Evolutionary conservation across 1,140 invertebrate genomes (phyloP).

Genomic region (Heliothis subflexa): DNA sequence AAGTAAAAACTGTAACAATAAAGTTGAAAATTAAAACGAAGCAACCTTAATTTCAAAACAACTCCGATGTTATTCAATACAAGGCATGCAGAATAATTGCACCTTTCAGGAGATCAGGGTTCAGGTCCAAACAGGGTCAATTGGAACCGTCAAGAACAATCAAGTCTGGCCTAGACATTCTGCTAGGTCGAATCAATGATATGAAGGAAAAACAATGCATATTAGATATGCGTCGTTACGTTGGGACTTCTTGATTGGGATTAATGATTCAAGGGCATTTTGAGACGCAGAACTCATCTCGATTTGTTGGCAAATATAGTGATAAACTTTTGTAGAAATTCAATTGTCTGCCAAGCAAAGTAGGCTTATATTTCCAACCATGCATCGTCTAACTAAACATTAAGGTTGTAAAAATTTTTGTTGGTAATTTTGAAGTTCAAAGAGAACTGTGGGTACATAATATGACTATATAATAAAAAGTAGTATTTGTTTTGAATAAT

Average conservation of each 20-base stretch:
- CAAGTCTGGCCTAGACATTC: conserved; percentile 38
- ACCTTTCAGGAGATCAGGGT: conserved; percentile 15
- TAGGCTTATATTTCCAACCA: no score
- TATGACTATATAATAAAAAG: no score
- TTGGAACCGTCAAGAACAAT: conserved; percentile 12
- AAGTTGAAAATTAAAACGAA: neutral
- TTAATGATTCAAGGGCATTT: neutral
- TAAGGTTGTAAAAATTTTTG: no score
- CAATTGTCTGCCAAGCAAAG: no score
- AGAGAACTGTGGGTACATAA: no score
- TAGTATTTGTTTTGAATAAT: no score
- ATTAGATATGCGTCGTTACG: conserved; percentile 12
- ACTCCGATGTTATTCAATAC: conserved; percentile 1
- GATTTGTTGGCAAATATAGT: neutral
- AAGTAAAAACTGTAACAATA: neutral
- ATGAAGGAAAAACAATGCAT: conserved; percentile 24
- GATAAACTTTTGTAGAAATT: no score
- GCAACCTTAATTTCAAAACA: neutral
- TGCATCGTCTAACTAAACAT: no score
- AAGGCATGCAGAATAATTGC: neutral
- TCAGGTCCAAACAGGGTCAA: conserved; percentile 22
- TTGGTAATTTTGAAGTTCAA: no score
- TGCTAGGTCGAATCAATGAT: conserved; percentile 31
- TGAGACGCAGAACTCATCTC: no score
- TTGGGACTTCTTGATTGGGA: neutral